Evolutionary conservation across 2,797 vertebrate species (phyloP).

Genomic region (Anas acuta): DNA sequence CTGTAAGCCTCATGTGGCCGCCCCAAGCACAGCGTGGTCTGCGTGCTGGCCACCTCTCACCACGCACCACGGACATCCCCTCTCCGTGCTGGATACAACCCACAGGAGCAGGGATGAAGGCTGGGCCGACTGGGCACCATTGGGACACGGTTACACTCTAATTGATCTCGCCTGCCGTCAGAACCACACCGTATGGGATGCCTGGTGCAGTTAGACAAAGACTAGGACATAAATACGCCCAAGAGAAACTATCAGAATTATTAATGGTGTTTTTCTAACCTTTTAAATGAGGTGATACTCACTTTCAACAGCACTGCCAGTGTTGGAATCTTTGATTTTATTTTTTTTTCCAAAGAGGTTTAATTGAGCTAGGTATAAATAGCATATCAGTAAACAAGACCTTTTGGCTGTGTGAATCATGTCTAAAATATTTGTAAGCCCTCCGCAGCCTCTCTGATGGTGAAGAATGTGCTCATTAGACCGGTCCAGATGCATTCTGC

Average conservation of each 20-base stretch:
- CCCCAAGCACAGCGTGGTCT: no score
- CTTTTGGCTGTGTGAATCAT: constrained; percentile 66
- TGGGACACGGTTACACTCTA: rapidly evolving
- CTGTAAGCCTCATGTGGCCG: no score
- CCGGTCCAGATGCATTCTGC: constrained; percentile 60
- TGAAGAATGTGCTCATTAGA: constrained; percentile 63
- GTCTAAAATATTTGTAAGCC: constrained; percentile 62
- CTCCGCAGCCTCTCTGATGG: constrained; percentile 33
- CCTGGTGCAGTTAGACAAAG: neutral
- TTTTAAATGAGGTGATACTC: constrained; percentile 12
- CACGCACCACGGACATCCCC: no score
- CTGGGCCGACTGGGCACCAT: neutral
- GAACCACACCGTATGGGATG: neutral
- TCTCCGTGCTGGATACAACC: neutral
- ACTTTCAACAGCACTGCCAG: constrained; percentile 26
- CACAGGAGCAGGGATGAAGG: neutral
- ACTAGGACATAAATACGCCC: neutral
- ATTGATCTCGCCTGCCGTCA: neutral
- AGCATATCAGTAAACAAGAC: constrained; percentile 71
- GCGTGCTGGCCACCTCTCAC: no score
- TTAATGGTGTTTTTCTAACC: constrained; percentile 40
- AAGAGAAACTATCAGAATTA: constrained; percentile 4
- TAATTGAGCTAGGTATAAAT: constrained; percentile 67
- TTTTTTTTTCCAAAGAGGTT: constrained; percentile 46
- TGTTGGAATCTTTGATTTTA: neutral